Conservation (phyloP, 2,888 invertebrate genomes). For the Mesopsocus fuscifrons region DNA sequence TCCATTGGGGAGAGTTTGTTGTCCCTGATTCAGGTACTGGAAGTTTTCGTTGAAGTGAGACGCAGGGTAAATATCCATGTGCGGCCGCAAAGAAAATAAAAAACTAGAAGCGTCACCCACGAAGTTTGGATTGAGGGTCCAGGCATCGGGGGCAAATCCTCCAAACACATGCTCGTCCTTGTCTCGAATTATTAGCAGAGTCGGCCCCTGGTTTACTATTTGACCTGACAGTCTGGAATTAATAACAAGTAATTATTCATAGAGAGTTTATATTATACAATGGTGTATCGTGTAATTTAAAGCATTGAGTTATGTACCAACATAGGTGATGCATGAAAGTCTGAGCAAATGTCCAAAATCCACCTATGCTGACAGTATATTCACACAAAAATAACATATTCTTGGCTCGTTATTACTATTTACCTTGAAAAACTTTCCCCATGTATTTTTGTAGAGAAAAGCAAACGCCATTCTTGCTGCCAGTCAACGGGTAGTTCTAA, state of each 20-base stretch:
- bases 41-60: slow-evolving; percentile 78
- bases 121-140: slow-evolving; percentile 60
- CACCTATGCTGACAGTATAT: too few species aligned
- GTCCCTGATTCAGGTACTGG: slow-evolving; percentile 80
- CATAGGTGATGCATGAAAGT: too few species aligned
- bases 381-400: too few species aligned
- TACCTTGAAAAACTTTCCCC: slow-evolving; percentile 73
- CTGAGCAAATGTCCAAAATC: too few species aligned
- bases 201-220: slow-evolving; percentile 61
- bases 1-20: slow-evolving; percentile 89
- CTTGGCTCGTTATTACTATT: too few species aligned
- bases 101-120: slow-evolving; percentile 41
- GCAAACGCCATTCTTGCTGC: slow-evolving; percentile 65
- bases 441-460: slow-evolving; percentile 71
- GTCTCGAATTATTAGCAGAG: slow-evolving; percentile 67
- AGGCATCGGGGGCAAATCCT: slow-evolving; percentile 64
- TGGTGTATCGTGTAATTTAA: too few species aligned
- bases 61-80: slow-evolving; percentile 54
- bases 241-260: slow-evolving; percentile 6
- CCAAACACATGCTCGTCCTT: slow-evolving; percentile 71
- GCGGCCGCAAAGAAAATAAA: slow-evolving; percentile 66
- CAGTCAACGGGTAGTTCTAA: slow-evolving; percentile 46
- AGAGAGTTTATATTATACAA: too few species aligned
- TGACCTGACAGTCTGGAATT: slow-evolving; percentile 31
- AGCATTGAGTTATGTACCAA: too few species aligned